Conservation (phyloP, 2,113 vertebrate species). For the Orthonyx spaldingii region DNA sequence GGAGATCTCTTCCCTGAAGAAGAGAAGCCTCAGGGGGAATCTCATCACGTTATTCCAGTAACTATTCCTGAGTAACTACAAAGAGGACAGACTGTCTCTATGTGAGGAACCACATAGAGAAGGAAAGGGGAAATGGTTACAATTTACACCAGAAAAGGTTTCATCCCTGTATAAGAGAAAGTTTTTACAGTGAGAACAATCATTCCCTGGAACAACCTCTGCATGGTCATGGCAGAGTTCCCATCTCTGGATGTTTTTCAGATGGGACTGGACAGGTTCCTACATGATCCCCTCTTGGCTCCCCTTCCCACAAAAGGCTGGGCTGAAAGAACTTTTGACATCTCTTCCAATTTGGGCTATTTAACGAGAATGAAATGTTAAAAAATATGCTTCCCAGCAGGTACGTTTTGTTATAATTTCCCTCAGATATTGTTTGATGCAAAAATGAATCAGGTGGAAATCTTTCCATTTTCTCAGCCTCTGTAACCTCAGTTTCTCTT, state of each 20-base stretch:
- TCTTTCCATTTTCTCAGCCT: not conserved
- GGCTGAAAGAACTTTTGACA: not conserved
- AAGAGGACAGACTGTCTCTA: not conserved
- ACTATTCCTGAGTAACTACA: not conserved
- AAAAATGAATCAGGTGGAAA: not conserved
- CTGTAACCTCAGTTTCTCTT: not conserved
- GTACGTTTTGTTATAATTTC: not conserved
- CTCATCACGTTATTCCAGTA: not conserved
- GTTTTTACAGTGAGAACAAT: not conserved
- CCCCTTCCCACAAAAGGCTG: not conserved
- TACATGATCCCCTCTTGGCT: not conserved
- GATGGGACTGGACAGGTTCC: not conserved
- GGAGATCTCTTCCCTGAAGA: not conserved
- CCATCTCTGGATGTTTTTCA: not conserved
- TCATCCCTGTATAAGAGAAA: not conserved
- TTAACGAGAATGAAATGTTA: not conserved
- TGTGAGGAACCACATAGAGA: not conserved
- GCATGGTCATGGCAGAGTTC: not conserved
- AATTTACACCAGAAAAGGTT: not conserved
- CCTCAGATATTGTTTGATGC: not conserved
- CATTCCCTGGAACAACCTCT: not conserved
- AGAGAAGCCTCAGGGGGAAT: not conserved
- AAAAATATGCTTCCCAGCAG: not conserved
- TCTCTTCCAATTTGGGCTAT: not conserved
- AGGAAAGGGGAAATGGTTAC: not conserved